These are phyloP conservation scores for Choloepus hoffmanni DNA, from an alignment of 2,113 vertebrate species.

Conservation along the genomic window DNA sequence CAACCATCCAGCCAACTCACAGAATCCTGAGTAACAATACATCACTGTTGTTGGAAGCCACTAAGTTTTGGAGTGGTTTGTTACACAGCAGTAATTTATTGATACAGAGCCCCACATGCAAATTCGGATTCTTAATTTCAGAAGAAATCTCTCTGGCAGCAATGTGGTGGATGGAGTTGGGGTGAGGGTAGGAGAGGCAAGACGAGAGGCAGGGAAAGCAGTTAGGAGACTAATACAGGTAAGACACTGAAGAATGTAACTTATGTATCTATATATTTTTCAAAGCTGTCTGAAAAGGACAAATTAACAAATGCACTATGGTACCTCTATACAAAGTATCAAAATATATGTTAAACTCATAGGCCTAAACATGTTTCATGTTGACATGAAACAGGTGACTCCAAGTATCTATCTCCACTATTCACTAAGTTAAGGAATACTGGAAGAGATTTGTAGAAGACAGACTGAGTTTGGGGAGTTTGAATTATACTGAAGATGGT, in stretches of 20 bases:
- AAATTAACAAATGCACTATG: background rate
- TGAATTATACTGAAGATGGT: background rate
- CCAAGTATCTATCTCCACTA: background rate
- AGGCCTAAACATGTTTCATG: background rate
- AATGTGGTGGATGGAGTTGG: too few species aligned
- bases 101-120: background rate
- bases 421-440: background rate
- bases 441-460: background rate
- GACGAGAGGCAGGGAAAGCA: background rate
- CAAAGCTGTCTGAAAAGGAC: constrained; percentile 31
- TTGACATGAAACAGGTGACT: background rate
- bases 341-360: background rate
- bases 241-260: background rate
- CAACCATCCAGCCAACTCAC: background rate
- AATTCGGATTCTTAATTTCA: background rate
- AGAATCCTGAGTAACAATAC: background rate
- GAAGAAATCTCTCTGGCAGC: background rate
- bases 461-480: background rate
- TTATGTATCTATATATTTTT: background rate
- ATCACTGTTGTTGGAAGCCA: background rate
- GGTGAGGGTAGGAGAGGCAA: background rate
- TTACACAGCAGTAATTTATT: background rate
- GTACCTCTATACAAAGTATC: too few species aligned
- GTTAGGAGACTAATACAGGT: background rate
- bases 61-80: background rate